These are phyloP conservation scores for Bufo bufo DNA, from an alignment of 2,113 vertebrate species.

Conservation along the genomic window DNA sequence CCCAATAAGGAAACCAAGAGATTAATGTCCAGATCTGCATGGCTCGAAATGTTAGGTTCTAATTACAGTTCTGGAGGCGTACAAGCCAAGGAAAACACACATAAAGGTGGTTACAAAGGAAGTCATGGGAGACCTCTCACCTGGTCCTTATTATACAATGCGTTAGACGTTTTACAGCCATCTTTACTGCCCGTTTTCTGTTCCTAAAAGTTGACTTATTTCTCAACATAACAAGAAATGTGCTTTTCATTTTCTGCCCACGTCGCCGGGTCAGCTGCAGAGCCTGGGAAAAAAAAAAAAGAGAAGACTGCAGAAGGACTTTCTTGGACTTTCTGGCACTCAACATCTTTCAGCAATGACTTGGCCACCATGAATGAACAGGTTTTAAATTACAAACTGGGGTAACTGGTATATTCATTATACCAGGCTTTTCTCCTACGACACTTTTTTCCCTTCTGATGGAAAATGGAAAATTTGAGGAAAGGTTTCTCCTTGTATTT, in stretches of 20 bases:
- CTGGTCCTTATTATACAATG: conserved; percentile 52
- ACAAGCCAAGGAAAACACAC: conserved; percentile 49
- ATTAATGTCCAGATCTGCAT: conserved; percentile 54
- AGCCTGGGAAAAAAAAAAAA: conserved; percentile 31
- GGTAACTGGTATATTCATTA: not conserved
- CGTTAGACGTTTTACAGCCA: conserved; percentile 39
- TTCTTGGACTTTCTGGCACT: not conserved
- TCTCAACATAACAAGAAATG: conserved; percentile 44
- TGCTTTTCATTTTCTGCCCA: conserved; percentile 49
- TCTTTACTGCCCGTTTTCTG: conserved; percentile 34
- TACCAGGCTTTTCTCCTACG: not conserved
- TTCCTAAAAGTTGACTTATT: conserved; percentile 46
- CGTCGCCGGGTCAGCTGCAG: not conserved
- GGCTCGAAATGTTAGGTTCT: conserved; percentile 21
- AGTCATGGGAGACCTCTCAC: conserved; percentile 43
- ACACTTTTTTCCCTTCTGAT: not conserved
- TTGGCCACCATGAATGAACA: not conserved
- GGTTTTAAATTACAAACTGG: conserved; percentile 2
- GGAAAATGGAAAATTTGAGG: not conserved
- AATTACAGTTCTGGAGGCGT: conserved; percentile 39
- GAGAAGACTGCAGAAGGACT: not conserved
- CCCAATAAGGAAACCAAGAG: conserved; percentile 51
- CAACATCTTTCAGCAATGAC: not conserved
- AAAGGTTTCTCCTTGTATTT: not conserved
- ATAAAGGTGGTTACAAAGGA: conserved; percentile 53